Conservation (phyloP, 2,113 vertebrate species). For the Otocyon megalotis region DNA sequence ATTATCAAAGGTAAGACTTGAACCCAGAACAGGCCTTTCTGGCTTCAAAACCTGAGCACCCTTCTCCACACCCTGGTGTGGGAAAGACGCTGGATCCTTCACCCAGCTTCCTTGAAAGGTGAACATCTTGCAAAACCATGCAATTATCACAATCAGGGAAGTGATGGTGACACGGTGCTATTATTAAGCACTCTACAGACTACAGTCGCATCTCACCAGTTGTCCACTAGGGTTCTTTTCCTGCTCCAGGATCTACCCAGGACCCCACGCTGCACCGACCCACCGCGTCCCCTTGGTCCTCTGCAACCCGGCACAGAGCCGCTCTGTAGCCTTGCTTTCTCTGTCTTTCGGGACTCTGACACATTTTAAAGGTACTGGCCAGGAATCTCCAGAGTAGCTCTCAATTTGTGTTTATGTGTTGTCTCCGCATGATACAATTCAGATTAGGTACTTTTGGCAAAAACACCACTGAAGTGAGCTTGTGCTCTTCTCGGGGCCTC, state of each 20-base stretch:
- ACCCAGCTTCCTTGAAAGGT: background rate
- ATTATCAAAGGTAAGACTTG: background rate
- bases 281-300: background rate
- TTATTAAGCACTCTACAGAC: background rate
- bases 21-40: background rate
- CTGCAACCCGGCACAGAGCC: background rate
- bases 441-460: background rate
- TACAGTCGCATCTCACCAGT: background rate
- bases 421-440: background rate
- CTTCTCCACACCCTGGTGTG: background rate
- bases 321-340: background rate
- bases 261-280: background rate
- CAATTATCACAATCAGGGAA: background rate
- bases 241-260: background rate
- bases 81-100: background rate
- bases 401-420: background rate
- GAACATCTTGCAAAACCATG: background rate
- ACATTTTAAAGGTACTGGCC: background rate
- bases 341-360: background rate
- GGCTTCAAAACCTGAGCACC: background rate
- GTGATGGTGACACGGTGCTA: background rate
- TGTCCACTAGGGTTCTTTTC: background rate
- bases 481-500: background rate
- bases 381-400: background rate
- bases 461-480: background rate